These are phyloP conservation scores for Dendrocincla fuliginosa DNA, from an alignment of 2,797 vertebrate genomes.

Conservation along the genomic window DNA sequence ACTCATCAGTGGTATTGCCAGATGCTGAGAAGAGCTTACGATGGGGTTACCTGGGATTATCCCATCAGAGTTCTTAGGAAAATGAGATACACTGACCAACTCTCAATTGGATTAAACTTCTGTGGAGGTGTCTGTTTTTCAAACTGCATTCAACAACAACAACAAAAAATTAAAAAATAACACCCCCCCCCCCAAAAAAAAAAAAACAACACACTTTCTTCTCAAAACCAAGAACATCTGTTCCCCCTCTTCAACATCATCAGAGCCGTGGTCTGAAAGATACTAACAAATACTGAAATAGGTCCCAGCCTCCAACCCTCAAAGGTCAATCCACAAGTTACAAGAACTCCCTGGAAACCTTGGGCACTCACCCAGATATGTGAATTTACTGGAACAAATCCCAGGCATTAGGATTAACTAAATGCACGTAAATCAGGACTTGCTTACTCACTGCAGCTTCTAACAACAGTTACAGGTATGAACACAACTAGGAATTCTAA, in stretches of 20 bases:
- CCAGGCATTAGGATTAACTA: neutral
- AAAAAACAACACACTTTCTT: no score
- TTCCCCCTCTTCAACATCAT: neutral
- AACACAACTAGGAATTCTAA: neutral
- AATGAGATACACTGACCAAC: neutral
- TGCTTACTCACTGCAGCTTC: neutral
- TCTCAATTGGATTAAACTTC: neutral
- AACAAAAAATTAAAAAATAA: neutral
- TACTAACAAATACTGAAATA: neutral
- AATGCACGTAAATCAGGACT: neutral
- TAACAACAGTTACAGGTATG: neutral
- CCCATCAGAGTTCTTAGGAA: conserved; percentile 9
- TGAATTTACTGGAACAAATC: conserved; percentile 1
- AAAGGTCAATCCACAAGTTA: neutral
- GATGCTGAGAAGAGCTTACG: conserved; percentile 1
- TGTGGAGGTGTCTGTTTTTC: neutral
- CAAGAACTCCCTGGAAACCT: neutral
- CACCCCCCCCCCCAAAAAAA: no score
- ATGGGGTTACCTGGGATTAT: conserved; percentile 53
- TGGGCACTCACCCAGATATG: neutral
- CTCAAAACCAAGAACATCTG: neutral
- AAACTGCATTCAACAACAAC: neutral
- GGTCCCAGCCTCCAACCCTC: neutral
- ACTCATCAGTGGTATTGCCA: neutral
- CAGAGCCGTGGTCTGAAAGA: neutral